Evolutionary conservation across 2,888 invertebrate species (phyloP), one percentile per base, ranked within the genome.

Genomic region (Entomobrya multifasciata): DNA sequence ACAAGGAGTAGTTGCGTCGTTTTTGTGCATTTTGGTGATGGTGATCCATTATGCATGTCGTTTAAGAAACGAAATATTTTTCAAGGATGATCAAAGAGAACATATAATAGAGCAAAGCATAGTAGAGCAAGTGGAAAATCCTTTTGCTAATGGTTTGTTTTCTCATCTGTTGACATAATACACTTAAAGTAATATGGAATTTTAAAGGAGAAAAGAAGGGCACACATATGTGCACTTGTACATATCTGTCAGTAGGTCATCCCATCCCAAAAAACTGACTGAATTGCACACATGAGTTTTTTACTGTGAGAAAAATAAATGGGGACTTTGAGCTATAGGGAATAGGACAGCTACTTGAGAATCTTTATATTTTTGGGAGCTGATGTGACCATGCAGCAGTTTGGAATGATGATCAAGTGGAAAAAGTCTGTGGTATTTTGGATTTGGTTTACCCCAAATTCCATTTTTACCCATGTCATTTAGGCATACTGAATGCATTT

Each of bases 211-310:
- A 76, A 77, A 60, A 36, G 36, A n/a, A 76, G 49, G 72, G 57
- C 15, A 4, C 60, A 52, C 57, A 57, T 60, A 77, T 60, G 44
- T 77, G 60, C 60, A 77, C 44, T 77, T 57, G 13, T 49, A 17
- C 60, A 36, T 49, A 36, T 74, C 79, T 60, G 79, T 79, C 79
- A 79, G 65, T 79, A 30, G 79, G 79, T 79, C 79, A 67, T 47
- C 78, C 13, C 44, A 60, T n/a, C n/a, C n/a, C n/a, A n/a, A n/a
- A n/a, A n/a, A n/a, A 44, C 77, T 36, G 4, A 8, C 5, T 36
- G 36, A 6, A 36, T 36, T 30, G 8, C 25, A 78, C 55, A 72
- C 1, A 65, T 41, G 65, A 30, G 60, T 27, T 62, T 17, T 55
- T 70, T 55, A 55, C 52, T 17, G 55, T 74, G 74, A 74, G 74